phyloP scores from a whole-genome alignment of 2,888 invertebrate genomes.

The Caenorhabditis sp. region DNA sequence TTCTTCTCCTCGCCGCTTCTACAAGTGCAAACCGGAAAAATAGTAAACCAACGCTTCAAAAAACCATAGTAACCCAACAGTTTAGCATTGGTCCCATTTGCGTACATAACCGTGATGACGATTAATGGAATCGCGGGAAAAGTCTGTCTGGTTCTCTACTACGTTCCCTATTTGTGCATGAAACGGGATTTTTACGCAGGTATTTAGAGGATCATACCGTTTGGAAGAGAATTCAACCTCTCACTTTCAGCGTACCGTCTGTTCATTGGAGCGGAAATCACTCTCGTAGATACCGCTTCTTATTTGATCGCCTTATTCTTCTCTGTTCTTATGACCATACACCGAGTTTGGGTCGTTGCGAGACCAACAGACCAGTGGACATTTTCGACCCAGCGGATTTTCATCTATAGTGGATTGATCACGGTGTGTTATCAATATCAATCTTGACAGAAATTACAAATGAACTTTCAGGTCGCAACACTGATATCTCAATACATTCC shows the following conservation, averaged over 20 bases:
- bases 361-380: too few species aligned
- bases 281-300: not conserved
- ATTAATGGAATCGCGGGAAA: constrained; percentile 1
- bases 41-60: not conserved
- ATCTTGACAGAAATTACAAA: too few species aligned
- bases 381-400: too few species aligned
- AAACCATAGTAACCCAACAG: not conserved
- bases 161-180: not conserved
- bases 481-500: too few species aligned
- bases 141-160: not conserved
- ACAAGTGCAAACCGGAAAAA: not conserved
- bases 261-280: not conserved
- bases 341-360: not conserved
- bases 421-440: too few species aligned
- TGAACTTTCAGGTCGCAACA: too few species aligned
- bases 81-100: not conserved
- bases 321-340: not conserved
- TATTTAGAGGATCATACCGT: too few species aligned
- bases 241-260: not conserved
- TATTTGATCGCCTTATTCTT: constrained; percentile 4
- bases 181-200: too few species aligned
- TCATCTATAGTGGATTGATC: too few species aligned
- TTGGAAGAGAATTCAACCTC: too few species aligned
- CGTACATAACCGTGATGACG: not conserved
- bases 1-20: not conserved